phyloP scores from a whole-genome alignment of 2,797 vertebrate species.

The Phyllotis vaccarum region DNA sequence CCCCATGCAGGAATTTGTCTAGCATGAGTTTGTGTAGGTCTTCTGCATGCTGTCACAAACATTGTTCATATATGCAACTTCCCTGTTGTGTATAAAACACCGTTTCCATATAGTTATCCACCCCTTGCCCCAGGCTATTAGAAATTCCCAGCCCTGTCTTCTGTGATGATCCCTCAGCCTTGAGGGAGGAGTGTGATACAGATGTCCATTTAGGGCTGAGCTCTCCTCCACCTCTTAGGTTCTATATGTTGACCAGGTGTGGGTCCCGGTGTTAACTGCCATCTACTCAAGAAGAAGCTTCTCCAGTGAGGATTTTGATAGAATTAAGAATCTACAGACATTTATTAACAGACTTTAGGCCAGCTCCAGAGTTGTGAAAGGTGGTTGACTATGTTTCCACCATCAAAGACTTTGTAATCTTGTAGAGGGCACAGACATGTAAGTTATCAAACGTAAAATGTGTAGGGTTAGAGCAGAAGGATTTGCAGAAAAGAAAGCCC shows the following conservation, averaged over 20 bases:
- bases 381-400: neutral
- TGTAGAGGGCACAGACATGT: neutral
- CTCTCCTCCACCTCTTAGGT: neutral
- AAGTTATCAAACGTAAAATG: neutral
- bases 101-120: neutral
- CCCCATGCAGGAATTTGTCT: neutral
- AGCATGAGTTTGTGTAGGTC: neutral
- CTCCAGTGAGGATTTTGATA: neutral
- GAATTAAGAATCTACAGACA: neutral
- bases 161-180: neutral
- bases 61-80: neutral
- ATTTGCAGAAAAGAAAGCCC: neutral
- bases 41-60: neutral
- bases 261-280: neutral
- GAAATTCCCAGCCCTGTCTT: no score
- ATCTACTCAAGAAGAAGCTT: neutral
- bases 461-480: neutral
- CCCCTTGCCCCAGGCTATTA: neutral
- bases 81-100: neutral
- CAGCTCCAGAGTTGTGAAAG: neutral
- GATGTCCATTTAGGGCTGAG: neutral
- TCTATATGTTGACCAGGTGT: neutral
- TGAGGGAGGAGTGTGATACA: no score
- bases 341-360: neutral
- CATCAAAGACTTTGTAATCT: neutral